A percentile compares a stretch with the other conserved stretches of the same genome.
Conservation (phyloP, 2,888 invertebrate species). For the Agrochola lychnidis region DNA sequence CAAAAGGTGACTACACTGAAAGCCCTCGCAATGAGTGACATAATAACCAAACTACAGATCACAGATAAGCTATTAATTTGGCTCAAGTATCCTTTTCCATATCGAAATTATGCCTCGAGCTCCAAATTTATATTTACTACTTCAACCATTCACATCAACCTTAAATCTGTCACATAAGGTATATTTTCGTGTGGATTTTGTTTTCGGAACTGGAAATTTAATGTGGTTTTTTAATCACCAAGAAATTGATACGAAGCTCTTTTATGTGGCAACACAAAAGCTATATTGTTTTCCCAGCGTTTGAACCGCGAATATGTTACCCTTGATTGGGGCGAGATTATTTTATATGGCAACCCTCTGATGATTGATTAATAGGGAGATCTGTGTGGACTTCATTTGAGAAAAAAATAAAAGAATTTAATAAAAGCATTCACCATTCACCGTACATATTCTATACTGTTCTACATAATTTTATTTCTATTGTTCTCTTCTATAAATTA, state of each 20-base stretch:
- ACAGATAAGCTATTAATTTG: conserved; percentile 89
- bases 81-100: conserved; percentile 86
- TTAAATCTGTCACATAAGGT: conserved; percentile 18
- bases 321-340: conserved; percentile 76
- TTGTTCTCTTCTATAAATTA: neutral
- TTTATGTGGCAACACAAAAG: conserved; percentile 82
- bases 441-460: neutral
- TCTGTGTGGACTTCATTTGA: conserved; percentile 45
- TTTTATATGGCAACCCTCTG: conserved; percentile 72
- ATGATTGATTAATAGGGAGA: conserved; percentile 77
- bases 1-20: conserved; percentile 77
- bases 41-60: conserved; percentile 86
- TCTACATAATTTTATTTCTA: neutral
- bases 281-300: conserved; percentile 82
- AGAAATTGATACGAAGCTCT: conserved; percentile 84
- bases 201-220: conserved; percentile 12
- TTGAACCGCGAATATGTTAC: conserved; percentile 78
- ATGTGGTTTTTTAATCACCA: conserved; percentile 69
- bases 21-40: conserved; percentile 86
- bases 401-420: conserved; percentile 14
- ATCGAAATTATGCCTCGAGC: conserved; percentile 77
- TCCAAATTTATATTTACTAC: conserved; percentile 45
- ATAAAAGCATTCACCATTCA: neutral
- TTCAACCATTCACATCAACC: conserved; percentile 3
- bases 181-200: conserved; percentile 41